A percentile compares a stretch with the other conserved stretches of the same genome.
Conservation (phyloP, 2,797 vertebrate genomes). For the Malurus leucopterus region DNA sequence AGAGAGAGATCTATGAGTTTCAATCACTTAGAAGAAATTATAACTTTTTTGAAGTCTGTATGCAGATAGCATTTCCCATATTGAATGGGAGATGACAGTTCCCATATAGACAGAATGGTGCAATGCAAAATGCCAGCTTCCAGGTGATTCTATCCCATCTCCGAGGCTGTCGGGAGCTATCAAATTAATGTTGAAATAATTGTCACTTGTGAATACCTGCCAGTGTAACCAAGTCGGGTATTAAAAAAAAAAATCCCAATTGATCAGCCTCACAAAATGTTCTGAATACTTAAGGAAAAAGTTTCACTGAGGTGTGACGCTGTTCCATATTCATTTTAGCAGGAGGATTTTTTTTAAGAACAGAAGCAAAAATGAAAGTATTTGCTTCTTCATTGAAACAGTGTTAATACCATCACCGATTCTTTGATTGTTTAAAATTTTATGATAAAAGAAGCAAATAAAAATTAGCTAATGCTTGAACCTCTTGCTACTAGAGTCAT, state of each 20-base stretch:
- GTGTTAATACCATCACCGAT: neutral
- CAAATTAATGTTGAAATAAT: slow-evolving; percentile 71
- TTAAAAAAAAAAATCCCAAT: slow-evolving; percentile 54
- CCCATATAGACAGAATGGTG: slow-evolving; percentile 61
- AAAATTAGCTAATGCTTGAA: slow-evolving; percentile 38
- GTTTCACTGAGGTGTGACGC: slow-evolving; percentile 42
- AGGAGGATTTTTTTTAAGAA: slow-evolving; percentile 4
- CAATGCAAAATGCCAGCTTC: slow-evolving; percentile 57
- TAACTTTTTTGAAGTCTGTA: slow-evolving; percentile 69
- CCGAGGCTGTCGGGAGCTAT: slow-evolving; percentile 45
- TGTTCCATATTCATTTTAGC: slow-evolving; percentile 61
- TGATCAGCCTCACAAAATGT: slow-evolving; percentile 65
- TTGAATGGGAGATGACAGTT: slow-evolving; percentile 68
- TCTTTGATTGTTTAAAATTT: slow-evolving; percentile 20
- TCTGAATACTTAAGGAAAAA: slow-evolving; percentile 63
- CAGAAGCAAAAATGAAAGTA: slow-evolving; percentile 1
- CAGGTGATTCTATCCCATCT: slow-evolving; percentile 61
- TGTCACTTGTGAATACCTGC: slow-evolving; percentile 67
- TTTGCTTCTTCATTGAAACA: neutral
- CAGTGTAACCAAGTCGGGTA: slow-evolving; percentile 58
- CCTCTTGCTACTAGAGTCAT: neutral
- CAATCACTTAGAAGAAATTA: slow-evolving; percentile 72
- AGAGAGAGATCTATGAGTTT: slow-evolving; percentile 62
- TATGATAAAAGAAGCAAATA: slow-evolving; percentile 31
- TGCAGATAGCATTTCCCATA: slow-evolving; percentile 67